Base-by-base conservation (phyloP, 2,888 invertebrate species). In the Oconnorella tubifera region DNA sequence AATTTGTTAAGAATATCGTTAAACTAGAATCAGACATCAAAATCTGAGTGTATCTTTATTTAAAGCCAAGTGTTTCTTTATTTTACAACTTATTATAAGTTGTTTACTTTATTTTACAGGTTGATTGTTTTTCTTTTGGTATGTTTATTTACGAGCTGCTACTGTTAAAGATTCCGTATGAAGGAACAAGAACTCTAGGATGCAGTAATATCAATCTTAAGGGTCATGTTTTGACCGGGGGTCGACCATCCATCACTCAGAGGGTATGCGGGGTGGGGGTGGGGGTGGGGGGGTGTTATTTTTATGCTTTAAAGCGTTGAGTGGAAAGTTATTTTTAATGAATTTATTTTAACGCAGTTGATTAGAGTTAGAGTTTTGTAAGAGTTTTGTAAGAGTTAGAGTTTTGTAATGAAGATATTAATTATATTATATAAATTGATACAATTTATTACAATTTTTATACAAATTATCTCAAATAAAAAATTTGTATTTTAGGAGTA, bases 81-180 rank as follows among this genome's bases (percentile, higher is more conserved):
- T n/a, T n/a, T n/a, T n/a, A n/a, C n/a, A n/a, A n/a, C n/a, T n/a
- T n/a, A n/a, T n/a, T n/a, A n/a, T n/a, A n/a, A n/a, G n/a, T n/a
- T n/a, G n/a, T n/a, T n/a, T n/a, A n/a, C n/a, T n/a, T n/a, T n/a
- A n/a, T n/a, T n/a, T n/a, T 75, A 1, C 78, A 90, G 89, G 96
- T 97, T 65, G 98, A 99, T 80, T 95, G 96, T 73, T 99, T 98
- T 83, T 98, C 98, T 0, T 98, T 95, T 84, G 98, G 97, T 25
- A 98, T 99, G 97, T 90, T 98, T 78, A 85, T 98, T 73, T 99
- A 97, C 82, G 98, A 99, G 83, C 86, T 98, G 71, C 83, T 98
- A 59, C 93, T 95, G 0, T 85, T 97, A 56, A 89, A 93, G 56
- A 91, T 92, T 78, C 98, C 98, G 0, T 97, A 97, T 78, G 69